Conservation (phyloP, 2,888 invertebrate species). For the Mechanitis messenoides region DNA sequence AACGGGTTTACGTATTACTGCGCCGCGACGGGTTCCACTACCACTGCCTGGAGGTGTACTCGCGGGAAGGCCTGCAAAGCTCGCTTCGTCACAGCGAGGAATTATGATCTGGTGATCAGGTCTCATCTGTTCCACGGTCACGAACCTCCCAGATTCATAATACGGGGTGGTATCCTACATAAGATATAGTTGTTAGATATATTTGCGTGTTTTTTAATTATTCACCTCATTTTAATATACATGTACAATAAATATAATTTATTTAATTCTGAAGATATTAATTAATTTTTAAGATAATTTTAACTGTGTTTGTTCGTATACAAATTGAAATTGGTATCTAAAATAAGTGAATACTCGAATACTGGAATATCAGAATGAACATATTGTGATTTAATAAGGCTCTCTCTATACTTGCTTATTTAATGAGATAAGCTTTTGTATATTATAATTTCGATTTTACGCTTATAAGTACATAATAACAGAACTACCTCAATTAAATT, state of each 20-base stretch:
- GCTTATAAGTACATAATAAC: too few species aligned
- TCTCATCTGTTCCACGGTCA: slow-evolving; percentile 34
- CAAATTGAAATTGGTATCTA: too few species aligned
- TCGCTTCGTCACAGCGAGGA: slow-evolving; percentile 15
- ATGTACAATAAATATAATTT: background rate
- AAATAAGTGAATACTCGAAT: too few species aligned
- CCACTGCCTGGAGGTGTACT: slow-evolving; percentile 25
- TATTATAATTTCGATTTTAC: too few species aligned
- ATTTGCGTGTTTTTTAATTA: background rate
- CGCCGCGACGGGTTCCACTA: slow-evolving; percentile 16
- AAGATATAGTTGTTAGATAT: slow-evolving; percentile 6
- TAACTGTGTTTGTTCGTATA: too few species aligned
- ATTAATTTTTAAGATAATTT: too few species aligned
- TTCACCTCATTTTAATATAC: slow-evolving; percentile 11
- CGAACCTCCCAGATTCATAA: slow-evolving; percentile 28
- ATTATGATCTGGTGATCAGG: slow-evolving; percentile 6
- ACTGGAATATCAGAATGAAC: too few species aligned
- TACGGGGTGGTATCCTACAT: slow-evolving; percentile 26
- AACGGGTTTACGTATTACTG: slow-evolving; percentile 41
- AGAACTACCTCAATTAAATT: too few species aligned
- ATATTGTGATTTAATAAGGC: too few species aligned
- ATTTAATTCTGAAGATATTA: too few species aligned
- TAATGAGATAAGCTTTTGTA: too few species aligned
- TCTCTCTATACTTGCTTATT: too few species aligned
- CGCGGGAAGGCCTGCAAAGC: slow-evolving; percentile 23